phyloP scores from a whole-genome alignment of 2,113 vertebrate species.

The Prietella phreatophila region DNA sequence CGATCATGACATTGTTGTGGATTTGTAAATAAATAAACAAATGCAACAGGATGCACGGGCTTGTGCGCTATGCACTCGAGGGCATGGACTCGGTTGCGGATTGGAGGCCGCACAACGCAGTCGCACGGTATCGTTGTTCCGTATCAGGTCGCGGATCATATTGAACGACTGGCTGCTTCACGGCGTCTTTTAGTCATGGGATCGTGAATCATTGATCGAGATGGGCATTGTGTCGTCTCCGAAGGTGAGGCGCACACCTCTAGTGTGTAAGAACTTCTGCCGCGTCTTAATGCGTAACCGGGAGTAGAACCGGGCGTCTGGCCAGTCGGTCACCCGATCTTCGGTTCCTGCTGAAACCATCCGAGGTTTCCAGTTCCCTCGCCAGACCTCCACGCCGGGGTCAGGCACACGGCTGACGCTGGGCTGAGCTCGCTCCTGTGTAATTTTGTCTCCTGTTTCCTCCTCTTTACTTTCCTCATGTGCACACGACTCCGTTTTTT shows the following conservation, averaged over 20 bases:
- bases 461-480: background rate
- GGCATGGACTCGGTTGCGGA: background rate
- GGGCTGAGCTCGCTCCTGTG: background rate
- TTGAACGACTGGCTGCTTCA: background rate
- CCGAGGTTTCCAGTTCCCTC: slow-evolving; percentile 27
- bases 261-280: background rate
- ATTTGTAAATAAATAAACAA: background rate
- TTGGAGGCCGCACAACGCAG: background rate
- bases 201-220: background rate
- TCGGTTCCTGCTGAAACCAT: slow-evolving; percentile 16
- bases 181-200: background rate
- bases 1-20: background rate
- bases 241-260: slow-evolving; percentile 3
- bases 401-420: background rate
- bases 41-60: background rate
- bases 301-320: background rate
- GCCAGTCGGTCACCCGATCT: slow-evolving; percentile 25
- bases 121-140: background rate
- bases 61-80: background rate
- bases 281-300: background rate
- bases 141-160: background rate
- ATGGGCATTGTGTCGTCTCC: background rate
- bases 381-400: background rate
- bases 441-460: background rate
- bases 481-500: background rate